These are phyloP conservation scores for Plodia interpunctella DNA, from an alignment of 1,140 invertebrate species.

Conservation along the genomic window DNA sequence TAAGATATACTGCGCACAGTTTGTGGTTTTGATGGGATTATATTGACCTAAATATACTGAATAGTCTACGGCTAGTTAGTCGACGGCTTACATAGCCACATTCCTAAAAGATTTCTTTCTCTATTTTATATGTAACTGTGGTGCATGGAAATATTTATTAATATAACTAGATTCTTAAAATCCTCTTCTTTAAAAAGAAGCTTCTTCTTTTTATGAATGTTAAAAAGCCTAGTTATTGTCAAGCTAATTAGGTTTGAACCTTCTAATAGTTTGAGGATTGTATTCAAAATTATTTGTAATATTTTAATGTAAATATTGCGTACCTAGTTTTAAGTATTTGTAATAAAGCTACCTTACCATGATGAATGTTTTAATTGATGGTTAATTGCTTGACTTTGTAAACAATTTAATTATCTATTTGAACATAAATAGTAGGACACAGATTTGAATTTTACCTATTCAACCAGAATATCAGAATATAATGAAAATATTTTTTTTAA, in stretches of 20 bases:
- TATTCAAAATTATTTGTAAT: constrained; percentile 37
- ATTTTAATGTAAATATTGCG: constrained; percentile 64
- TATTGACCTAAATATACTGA: no score
- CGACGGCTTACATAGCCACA: constrained; percentile 33
- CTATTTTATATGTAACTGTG: constrained; percentile 37
- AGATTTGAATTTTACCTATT: neutral
- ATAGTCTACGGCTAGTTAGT: neutral
- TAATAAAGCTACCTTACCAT: constrained; percentile 63
- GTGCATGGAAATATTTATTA: constrained; percentile 56
- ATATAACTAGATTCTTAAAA: constrained; percentile 43
- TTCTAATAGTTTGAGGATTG: constrained; percentile 9
- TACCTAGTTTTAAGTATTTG: constrained; percentile 49
- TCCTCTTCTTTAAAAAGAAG: no score
- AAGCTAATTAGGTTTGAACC: neutral
- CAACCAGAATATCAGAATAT: neutral
- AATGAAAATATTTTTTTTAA: neutral
- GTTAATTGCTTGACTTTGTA: neutral
- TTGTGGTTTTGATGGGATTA: constrained; percentile 7
- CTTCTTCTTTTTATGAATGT: constrained; percentile 16
- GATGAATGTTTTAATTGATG: constrained; percentile 44
- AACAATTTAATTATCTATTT: neutral
- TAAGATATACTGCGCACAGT: no score
- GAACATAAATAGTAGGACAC: neutral
- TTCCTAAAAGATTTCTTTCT: constrained; percentile 42
- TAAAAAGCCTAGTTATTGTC: neutral